phyloP scores from a whole-genome alignment of 2,113 vertebrate genomes.

The Microtus pennsylvanicus region DNA sequence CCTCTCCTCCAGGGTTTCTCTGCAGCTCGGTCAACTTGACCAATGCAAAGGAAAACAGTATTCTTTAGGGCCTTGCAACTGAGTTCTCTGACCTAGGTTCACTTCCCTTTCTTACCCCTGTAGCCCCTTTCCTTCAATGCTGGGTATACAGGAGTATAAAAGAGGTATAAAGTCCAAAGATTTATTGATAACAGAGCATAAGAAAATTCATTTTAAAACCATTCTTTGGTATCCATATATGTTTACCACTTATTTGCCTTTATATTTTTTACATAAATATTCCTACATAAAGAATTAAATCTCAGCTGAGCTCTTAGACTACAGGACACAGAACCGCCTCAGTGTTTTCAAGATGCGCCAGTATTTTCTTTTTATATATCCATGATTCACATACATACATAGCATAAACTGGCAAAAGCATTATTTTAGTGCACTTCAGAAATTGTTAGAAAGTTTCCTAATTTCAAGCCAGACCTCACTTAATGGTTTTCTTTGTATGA shows the following conservation, averaged over 20 bases:
- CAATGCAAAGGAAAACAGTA: not conserved
- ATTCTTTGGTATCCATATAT: not conserved
- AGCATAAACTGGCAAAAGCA: not conserved
- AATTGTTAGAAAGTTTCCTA: not conserved
- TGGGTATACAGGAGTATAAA: not conserved
- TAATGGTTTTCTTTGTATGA: not conserved
- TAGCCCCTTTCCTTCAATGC: not conserved
- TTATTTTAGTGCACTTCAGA: not conserved
- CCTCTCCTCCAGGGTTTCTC: not conserved
- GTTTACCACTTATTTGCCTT: not conserved
- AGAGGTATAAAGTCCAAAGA: not conserved
- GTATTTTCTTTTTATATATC: not conserved
- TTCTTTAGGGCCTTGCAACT: not conserved
- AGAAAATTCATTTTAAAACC: not conserved
- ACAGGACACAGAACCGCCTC: not conserved
- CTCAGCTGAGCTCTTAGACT: not conserved
- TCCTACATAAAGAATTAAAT: not conserved
- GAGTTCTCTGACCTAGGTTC: not conserved
- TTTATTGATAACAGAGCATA: not conserved
- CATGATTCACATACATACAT: not conserved
- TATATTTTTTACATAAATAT: not conserved
- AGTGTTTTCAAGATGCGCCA: not conserved
- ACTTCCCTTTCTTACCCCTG: not conserved
- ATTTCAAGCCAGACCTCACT: not conserved
- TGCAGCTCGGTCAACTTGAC: not conserved